Base-by-base conservation (phyloP, 2,113 vertebrate species). In the Hemibagrus wyckioides region DNA sequence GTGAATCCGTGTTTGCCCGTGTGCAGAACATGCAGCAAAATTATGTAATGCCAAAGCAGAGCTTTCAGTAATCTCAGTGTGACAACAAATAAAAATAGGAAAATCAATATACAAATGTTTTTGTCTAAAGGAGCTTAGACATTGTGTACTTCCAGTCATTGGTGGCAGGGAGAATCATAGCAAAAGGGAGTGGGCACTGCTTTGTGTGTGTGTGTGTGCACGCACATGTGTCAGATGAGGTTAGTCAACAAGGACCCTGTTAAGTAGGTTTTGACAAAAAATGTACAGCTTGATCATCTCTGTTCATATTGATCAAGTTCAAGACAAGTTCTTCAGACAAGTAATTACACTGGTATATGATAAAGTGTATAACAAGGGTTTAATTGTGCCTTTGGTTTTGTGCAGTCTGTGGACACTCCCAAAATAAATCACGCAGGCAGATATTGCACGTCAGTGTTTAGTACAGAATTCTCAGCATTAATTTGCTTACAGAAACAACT, bases 21-120 rank as follows among this genome's bases (percentile, higher is more conserved):
- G 76, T 56, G 23, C 76, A 86, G n/a, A 86, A 86, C 61, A 80
- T 86, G 85, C 61, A 80, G 59, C 80, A 87, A 30, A 48, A 75
- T 79, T 87, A 83, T 77, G 71, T 87, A 87, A 87, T 39, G 25
- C 44, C 54, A 63, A 77, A 61, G 56, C 79, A 81, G 36, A 19
- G 41, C 19, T 14, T 87, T 61, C 67, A 61, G 0, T 75, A 71
- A 48, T 59, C 10, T 57, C 39, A 33, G 28, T 52, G n/a, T 36
- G 52, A 28, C 17, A 48, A 50, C 5, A 14, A 25, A 50, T 33
- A 3, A 15, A 54, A 54, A 71, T 0, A 36, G 57, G 23, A 50
- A 67, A 63, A n/a, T 23, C 36, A 61, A 14, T 39, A 67, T 52
- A 44, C 28, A 28, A 56, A 54, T 54, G 73, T 84, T 79, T 84